phyloP scores from a whole-genome alignment of 2,113 vertebrate genomes.

The Erinaceus europaeus region DNA sequence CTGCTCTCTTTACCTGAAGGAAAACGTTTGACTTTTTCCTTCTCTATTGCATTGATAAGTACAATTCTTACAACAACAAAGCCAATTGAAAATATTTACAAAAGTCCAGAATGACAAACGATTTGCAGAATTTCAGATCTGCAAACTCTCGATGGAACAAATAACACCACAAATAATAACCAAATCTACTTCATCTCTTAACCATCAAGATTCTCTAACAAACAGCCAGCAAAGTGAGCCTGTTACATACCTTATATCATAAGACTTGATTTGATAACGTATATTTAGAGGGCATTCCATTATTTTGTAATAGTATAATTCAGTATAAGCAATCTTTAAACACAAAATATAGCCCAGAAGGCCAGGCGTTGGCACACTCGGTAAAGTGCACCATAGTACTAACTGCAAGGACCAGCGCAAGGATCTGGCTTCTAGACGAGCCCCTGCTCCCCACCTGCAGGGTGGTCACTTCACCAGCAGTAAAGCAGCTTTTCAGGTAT shows the following conservation, averaged over 20 bases:
- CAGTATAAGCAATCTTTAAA: too few species aligned
- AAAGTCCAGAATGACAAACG: too few species aligned
- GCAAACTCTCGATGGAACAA: neutral
- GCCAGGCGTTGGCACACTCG: too few species aligned
- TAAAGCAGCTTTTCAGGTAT: too few species aligned
- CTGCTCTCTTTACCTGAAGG: neutral
- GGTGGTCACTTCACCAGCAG: too few species aligned
- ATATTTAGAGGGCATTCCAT: too few species aligned
- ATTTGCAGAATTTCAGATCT: neutral
- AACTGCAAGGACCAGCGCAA: too few species aligned
- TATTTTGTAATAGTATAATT: too few species aligned
- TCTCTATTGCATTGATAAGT: neutral
- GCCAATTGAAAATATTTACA: neutral
- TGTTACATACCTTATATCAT: neutral
- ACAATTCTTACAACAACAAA: neutral
- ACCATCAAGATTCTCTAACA: neutral
- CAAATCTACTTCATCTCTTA: neutral
- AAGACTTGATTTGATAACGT: neutral
- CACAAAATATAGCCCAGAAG: too few species aligned
- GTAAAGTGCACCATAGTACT: too few species aligned
- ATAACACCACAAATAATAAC: neutral
- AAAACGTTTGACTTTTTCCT: neutral
- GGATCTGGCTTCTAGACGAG: too few species aligned
- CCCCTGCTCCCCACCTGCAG: too few species aligned
- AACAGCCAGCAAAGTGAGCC: accelerated